Conservation (phyloP, 2,113 vertebrate species). For the Aptenodytes forsteri region DNA sequence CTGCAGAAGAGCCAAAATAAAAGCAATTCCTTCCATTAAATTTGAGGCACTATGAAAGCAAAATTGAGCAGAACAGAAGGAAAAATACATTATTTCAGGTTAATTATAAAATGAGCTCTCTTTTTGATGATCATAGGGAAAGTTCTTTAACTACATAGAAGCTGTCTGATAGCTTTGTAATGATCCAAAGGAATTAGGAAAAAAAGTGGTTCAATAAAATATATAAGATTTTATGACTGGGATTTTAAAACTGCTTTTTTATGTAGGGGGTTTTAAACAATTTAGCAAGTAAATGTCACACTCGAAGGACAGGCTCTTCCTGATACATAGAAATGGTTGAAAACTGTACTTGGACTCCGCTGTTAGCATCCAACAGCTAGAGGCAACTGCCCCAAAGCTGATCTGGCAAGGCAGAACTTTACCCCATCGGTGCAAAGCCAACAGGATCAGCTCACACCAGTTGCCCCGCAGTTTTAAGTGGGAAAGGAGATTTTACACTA, state of each 20-base stretch:
- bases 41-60: neutral
- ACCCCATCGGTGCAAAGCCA: neutral
- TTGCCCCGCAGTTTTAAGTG: neutral
- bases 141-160: neutral
- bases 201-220: neutral
- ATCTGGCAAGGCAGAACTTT: neutral
- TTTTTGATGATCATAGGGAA: neutral
- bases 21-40: neutral
- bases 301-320: neutral
- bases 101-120: neutral
- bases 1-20: neutral
- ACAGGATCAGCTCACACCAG: neutral
- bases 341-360: neutral
- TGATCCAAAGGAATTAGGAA: neutral
- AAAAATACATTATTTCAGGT: neutral
- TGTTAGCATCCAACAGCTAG: neutral
- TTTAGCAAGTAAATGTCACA: neutral
- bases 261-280: neutral
- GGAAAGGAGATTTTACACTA: neutral
- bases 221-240: neutral
- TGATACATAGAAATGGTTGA: neutral
- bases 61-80: neutral
- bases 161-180: neutral
- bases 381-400: neutral
- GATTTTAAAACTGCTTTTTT: neutral